Percentiles rank a stretch among this genome's conserved stretches.
phyloP scores from a whole-genome alignment of 2,888 invertebrate genomes.

The Drosophila borborema region DNA sequence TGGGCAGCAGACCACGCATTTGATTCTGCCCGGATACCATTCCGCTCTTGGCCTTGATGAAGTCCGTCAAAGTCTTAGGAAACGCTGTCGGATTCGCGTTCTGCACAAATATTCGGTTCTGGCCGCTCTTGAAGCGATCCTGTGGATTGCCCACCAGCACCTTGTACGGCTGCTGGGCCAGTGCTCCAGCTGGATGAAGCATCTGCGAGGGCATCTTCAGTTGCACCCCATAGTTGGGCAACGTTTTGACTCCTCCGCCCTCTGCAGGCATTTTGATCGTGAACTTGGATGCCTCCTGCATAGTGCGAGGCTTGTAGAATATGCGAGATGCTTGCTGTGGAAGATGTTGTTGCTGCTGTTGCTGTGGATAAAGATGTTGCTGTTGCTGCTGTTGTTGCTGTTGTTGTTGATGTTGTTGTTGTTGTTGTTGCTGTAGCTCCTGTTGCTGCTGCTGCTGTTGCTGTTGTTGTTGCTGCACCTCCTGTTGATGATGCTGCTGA shows the following conservation, averaged over 20 bases:
- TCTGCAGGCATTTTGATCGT: not conserved
- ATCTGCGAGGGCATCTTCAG: slow-evolving; percentile 10
- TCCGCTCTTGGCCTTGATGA: slow-evolving; percentile 15
- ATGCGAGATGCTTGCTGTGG: not conserved
- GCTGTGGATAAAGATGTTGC: no score
- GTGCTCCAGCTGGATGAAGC: not conserved
- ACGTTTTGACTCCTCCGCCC: not conserved
- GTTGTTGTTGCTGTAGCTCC: no score
- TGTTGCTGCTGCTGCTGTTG: not conserved
- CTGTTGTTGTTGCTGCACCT: no score
- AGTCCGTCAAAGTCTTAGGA: slow-evolving; percentile 23
- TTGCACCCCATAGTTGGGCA: not conserved
- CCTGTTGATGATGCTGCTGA: no score
- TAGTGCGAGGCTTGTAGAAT: not conserved
- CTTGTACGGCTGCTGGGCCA: slow-evolving; percentile 3
- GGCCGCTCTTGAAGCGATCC: not conserved
- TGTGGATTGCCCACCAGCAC: not conserved
- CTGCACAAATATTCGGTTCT: not conserved
- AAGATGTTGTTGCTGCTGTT: not conserved
- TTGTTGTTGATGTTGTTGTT: no score
- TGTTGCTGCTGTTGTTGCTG: no score
- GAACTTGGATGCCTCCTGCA: not conserved
- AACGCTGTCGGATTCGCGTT: not conserved
- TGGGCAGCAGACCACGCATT: not conserved
- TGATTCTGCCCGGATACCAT: not conserved